Conservation (phyloP, 2,797 vertebrate genomes). For the Tenualosa ilisha region DNA sequence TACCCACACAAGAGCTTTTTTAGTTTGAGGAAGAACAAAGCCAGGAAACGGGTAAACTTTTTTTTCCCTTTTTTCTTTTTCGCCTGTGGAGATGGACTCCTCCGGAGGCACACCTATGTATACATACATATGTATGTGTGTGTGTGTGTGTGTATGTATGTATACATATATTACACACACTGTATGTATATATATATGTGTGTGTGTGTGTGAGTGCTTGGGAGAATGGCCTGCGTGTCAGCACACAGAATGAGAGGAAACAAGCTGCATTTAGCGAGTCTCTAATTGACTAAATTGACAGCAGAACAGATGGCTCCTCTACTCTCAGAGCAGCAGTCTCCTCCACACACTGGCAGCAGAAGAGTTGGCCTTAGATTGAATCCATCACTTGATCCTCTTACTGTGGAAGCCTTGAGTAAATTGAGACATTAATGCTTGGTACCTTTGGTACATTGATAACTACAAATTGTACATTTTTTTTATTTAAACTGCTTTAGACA, state of each 20-base stretch:
- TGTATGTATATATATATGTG: no score
- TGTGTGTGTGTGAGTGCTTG: neutral
- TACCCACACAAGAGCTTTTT: neutral
- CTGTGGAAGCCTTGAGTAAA: neutral
- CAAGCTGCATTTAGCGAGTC: slow-evolving; percentile 58
- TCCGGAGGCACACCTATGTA: neutral
- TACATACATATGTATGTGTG: neutral
- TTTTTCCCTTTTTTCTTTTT: neutral
- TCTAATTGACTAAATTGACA: slow-evolving; percentile 61
- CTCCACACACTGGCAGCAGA: neutral
- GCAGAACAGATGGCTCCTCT: slow-evolving; percentile 17
- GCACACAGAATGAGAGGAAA: slow-evolving; percentile 72
- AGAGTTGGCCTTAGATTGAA: neutral
- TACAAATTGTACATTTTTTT: neutral
- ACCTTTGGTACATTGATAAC: neutral
- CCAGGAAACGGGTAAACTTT: slow-evolving; percentile 74
- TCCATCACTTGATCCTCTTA: neutral
- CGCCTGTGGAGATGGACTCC: neutral
- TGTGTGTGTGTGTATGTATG: neutral
- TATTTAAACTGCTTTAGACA: neutral
- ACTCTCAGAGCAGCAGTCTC: neutral
- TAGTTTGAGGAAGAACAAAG: slow-evolving; percentile 73
- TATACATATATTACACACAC: no score
- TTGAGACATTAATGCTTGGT: neutral
- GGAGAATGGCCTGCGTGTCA: slow-evolving; percentile 23